A percentile compares a stretch with the other conserved stretches of the same genome.
These are phyloP conservation scores for Amyelois transitella DNA, from an alignment of 1,140 invertebrate species.

Conservation along the genomic window DNA sequence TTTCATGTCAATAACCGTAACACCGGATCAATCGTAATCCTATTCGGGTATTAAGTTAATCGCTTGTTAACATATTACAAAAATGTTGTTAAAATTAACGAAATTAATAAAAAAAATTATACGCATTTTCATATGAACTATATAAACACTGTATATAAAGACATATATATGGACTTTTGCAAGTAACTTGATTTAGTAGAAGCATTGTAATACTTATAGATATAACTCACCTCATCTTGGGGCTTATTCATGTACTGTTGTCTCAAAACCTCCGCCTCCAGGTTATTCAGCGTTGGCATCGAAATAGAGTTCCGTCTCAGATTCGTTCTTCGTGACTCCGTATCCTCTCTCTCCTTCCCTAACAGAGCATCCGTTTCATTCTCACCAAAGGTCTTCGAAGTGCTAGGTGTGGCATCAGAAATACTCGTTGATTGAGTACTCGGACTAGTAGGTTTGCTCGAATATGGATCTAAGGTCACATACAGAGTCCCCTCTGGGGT, in stretches of 20 bases:
- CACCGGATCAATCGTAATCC: too few relatives aligned
- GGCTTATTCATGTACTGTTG: conserved; percentile 51
- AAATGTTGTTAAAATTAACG: too few relatives aligned
- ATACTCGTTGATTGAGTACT: conserved; percentile 49
- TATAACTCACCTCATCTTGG: conserved; percentile 46
- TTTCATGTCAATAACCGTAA: too few relatives aligned
- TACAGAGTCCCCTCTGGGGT: conserved; percentile 65
- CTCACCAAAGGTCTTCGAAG: conserved; percentile 44
- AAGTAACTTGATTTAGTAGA: not conserved
- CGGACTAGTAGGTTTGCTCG: conserved; percentile 38
- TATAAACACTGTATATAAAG: too few relatives aligned
- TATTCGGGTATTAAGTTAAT: too few relatives aligned
- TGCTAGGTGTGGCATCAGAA: conserved; percentile 30
- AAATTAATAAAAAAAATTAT: too few relatives aligned
- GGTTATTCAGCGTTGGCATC: conserved; percentile 61
- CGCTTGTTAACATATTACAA: too few relatives aligned
- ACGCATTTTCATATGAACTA: not conserved
- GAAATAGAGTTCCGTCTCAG: conserved; percentile 69
- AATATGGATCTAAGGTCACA: conserved; percentile 59
- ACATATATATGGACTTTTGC: too few relatives aligned
- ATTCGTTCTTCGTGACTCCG: conserved; percentile 35
- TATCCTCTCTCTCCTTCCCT: conserved; percentile 31
- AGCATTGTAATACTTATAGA: not conserved
- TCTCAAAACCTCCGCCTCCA: conserved; percentile 55
- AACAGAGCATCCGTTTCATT: conserved; percentile 44